Conservation (phyloP, 2,888 invertebrate genomes). For the Parnassius mnemosyne region DNA sequence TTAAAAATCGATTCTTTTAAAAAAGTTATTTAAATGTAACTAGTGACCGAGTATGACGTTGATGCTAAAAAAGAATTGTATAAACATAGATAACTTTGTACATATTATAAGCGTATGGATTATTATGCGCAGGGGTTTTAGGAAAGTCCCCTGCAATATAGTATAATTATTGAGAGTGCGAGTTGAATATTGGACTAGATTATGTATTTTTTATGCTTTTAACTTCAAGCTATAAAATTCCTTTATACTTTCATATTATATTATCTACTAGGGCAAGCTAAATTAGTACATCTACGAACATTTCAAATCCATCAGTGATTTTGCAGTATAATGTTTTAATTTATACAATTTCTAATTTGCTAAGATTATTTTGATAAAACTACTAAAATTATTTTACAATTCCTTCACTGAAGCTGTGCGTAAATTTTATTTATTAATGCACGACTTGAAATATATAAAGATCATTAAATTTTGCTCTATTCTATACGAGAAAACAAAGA, state of each 20-base stretch:
- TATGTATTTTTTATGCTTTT: constrained; percentile 31
- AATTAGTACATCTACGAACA: constrained; percentile 32
- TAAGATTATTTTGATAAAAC: constrained; percentile 17
- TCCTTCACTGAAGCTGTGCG: not conserved
- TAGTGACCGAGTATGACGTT: too few relatives aligned
- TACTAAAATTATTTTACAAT: constrained; percentile 13
- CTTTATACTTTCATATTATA: constrained; percentile 40
- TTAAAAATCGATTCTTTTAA: not conserved
- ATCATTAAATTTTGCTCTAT: too few relatives aligned
- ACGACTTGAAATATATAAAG: too few relatives aligned
- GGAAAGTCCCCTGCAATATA: not conserved
- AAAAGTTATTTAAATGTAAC: too few relatives aligned
- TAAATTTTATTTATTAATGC: not conserved
- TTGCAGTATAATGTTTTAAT: constrained; percentile 60
- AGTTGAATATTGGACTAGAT: constrained; percentile 32
- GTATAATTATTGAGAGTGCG: constrained; percentile 21
- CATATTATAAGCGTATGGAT: constrained; percentile 61
- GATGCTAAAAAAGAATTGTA: constrained; percentile 38
- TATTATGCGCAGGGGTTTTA: constrained; percentile 31
- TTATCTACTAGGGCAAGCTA: constrained; percentile 34
- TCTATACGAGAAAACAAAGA: too few relatives aligned
- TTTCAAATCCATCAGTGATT: constrained; percentile 77
- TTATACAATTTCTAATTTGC: constrained; percentile 22
- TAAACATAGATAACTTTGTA: constrained; percentile 51
- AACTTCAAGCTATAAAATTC: constrained; percentile 58